These are phyloP conservation scores for Pagetopsis macropterus DNA, from an alignment of 2,797 vertebrate genomes.

Conservation along the genomic window DNA sequence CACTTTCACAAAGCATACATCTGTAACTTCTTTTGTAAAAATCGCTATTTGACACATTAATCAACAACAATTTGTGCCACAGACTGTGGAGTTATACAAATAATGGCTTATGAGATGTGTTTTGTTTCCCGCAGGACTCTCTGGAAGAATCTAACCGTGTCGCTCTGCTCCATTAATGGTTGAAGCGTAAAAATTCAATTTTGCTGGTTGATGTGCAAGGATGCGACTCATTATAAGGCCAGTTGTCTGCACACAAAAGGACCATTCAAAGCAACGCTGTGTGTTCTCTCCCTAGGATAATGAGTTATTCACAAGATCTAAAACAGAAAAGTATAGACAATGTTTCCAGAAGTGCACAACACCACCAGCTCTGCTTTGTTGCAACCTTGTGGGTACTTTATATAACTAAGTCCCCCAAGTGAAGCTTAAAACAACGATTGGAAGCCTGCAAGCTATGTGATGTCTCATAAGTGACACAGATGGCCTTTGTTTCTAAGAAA, in stretches of 20 bases:
- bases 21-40: not conserved
- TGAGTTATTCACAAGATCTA: conserved; percentile 47
- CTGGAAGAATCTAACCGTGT: not conserved
- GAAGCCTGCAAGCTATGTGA: not conserved
- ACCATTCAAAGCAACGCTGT: conserved; percentile 57
- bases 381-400: not conserved
- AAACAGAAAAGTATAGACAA: conserved; percentile 28
- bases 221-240: conserved; percentile 53
- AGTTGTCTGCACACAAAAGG: conserved; percentile 50
- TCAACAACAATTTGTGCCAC: not conserved
- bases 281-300: conserved; percentile 50
- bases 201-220: conserved; percentile 51
- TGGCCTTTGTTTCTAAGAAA: not conserved
- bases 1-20: not conserved
- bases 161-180: conserved; percentile 22
- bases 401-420: not conserved
- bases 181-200: conserved; percentile 60
- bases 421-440: not conserved
- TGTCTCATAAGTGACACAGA: not conserved
- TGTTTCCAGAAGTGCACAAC: conserved; percentile 6
- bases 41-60: conserved; percentile 6
- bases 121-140: conserved; percentile 17
- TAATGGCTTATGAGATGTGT: conserved; percentile 33
- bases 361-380: conserved; percentile 5
- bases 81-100: conserved; percentile 19